Conservation (phyloP, 2,888 invertebrate genomes). For the Mythimna albipuncta region DNA sequence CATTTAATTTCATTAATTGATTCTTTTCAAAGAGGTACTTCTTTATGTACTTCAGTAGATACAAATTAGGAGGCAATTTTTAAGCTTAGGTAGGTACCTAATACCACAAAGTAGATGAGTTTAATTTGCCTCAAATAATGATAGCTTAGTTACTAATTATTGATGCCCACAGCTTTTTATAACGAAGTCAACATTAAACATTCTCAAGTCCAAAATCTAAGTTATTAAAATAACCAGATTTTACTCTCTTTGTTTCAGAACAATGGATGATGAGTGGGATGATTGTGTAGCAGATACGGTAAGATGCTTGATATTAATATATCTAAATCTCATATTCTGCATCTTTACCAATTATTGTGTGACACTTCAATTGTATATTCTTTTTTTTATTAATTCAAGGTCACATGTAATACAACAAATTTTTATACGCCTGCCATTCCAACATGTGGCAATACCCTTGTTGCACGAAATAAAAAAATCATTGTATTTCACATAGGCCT, state of each 20-base stretch:
- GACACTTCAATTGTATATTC: no score
- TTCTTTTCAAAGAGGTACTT: not conserved
- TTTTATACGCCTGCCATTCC: not conserved
- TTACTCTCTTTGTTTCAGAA: conserved; percentile 67
- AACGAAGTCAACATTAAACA: no score
- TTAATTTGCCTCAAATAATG: not conserved
- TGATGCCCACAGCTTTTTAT: not conserved
- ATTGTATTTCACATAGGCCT: no score
- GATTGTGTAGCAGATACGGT: conserved; percentile 77
- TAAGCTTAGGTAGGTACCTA: not conserved
- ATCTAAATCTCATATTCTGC: no score
- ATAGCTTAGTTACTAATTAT: not conserved
- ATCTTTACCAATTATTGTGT: no score
- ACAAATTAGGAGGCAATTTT: conserved; percentile 4
- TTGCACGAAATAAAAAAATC: not conserved
- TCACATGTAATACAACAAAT: not conserved
- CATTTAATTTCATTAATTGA: not conserved
- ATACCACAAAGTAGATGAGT: not conserved
- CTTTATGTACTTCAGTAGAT: not conserved
- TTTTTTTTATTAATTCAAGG: not conserved
- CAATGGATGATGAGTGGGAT: conserved; percentile 91
- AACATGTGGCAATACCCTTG: not conserved
- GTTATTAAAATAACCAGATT: not conserved
- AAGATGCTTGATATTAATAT: conserved; percentile 58
- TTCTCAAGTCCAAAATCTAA: not conserved